Evolutionary conservation across 2,113 vertebrate species (phyloP), one percentile per base, ranked within the genome.

Genomic region (Hemibates koningsi): DNA sequence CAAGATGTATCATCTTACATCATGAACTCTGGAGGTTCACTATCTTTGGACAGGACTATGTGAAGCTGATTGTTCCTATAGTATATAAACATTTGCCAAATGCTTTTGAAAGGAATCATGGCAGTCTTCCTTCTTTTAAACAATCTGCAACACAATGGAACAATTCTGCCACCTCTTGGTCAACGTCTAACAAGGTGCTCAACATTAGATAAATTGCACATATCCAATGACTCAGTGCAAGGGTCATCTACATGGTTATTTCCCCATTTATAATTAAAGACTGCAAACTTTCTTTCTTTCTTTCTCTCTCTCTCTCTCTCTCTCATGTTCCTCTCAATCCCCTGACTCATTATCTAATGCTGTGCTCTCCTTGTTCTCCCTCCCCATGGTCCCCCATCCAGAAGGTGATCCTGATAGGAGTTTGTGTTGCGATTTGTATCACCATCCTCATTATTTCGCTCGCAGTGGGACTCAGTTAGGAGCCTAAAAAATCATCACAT

Each of bases 371-470:
- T 43, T 92, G 24, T 89, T 54, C 43, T 32, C 71, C 71, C 27
- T 78, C 45, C 71, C 45, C 45, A 78, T 48, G 71, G 16, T 86
- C 21, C 81, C 59, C 61, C 29, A 73, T 88, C 81, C 96, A 97
- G 96, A 97, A 96, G 91, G 53, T 92, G 94, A 91, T 97, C 83
- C 91, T 96, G 81, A 95, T 96, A 87, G 95, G 91, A 61, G 89
- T 90, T 56, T 97, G 96, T 90, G 53, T 96, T 79, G 94, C 92
- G 9, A 78, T 90, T 10, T 93, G 91, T 86, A 9, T 96, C 66
- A 85, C 71, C 79, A 32, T 97, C 88, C 93, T 97, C 87, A 89
- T 96, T 94, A 93, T 96, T 89, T 89, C 90, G 14, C 93, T 97
- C 12, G 89, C 94, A 54, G 86, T 93, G 43, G 95, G 93, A 87